Evolutionary conservation across 2,113 vertebrate species (phyloP).

Genomic region (Neoarius graeffei): DNA sequence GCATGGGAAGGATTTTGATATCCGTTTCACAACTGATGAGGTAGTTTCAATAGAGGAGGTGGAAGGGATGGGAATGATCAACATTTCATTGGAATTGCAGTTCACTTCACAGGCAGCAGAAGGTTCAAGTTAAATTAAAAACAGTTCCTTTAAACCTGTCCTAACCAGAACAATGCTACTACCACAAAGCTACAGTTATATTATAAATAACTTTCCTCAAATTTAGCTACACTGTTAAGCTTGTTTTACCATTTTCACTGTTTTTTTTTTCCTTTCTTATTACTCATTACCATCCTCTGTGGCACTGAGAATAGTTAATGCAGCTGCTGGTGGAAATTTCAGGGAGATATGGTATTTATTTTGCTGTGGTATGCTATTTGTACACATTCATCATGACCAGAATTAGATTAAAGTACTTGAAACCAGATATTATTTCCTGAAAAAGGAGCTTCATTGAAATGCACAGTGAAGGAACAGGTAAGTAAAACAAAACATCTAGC

Average conservation of each 20-base stretch:
- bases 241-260: not conserved
- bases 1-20: too few species aligned
- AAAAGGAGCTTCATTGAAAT: slow-evolving; percentile 3
- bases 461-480: not conserved
- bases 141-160: not conserved
- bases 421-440: slow-evolving; percentile 52
- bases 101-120: not conserved
- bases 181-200: not conserved
- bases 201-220: not conserved
- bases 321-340: slow-evolving; percentile 52
- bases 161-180: not conserved
- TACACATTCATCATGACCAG: slow-evolving; percentile 38
- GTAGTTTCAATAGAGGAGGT: not conserved
- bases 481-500: slow-evolving; percentile 35
- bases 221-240: not conserved
- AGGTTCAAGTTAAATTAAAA: not conserved
- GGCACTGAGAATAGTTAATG: slow-evolving; percentile 46
- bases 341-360: slow-evolving; percentile 57
- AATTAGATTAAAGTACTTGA: slow-evolving; percentile 40
- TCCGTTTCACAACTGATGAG: not conserved
- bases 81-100: not conserved
- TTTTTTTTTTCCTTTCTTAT: not conserved
- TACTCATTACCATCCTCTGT: slow-evolving; percentile 6
- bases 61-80: not conserved
- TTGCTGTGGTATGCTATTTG: slow-evolving; percentile 46